phyloP scores from a whole-genome alignment of 2,113 vertebrate genomes.

The Mungos mungo region DNA sequence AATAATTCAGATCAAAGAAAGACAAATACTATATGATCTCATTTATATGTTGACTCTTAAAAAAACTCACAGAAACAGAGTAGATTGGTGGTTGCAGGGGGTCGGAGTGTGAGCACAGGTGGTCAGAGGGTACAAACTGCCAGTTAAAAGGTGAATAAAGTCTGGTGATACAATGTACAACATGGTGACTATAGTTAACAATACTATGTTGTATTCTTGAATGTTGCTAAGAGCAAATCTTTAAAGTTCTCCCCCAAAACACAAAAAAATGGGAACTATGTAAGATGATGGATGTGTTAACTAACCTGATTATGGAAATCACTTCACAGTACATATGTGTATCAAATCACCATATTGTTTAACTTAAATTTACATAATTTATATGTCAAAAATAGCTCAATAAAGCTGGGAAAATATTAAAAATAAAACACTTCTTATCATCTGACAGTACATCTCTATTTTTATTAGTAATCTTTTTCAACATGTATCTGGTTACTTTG shows the following conservation, averaged over 20 bases:
- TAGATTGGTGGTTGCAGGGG: neutral
- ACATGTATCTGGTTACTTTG: neutral
- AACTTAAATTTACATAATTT: neutral
- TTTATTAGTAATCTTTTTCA: neutral
- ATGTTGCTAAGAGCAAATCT: no score
- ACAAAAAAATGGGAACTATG: no score
- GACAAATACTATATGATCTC: no score
- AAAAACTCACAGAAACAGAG: neutral
- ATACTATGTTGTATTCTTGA: no score
- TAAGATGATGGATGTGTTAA: no score
- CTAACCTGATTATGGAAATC: neutral
- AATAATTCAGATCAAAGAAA: no score
- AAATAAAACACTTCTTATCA: neutral
- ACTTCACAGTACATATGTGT: neutral
- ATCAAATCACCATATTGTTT: neutral
- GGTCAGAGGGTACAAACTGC: neutral
- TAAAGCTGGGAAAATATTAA: neutral
- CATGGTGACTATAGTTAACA: neutral
- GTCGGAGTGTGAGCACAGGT: neutral
- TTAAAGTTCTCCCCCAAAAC: no score
- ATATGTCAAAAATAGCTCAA: neutral
- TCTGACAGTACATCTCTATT: neutral
- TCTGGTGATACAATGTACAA: neutral
- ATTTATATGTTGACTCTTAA: neutral
- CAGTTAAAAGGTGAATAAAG: neutral